Evolutionary conservation across 2,797 vertebrate genomes (phyloP).

Genomic region (Taeniopygia guttata): DNA sequence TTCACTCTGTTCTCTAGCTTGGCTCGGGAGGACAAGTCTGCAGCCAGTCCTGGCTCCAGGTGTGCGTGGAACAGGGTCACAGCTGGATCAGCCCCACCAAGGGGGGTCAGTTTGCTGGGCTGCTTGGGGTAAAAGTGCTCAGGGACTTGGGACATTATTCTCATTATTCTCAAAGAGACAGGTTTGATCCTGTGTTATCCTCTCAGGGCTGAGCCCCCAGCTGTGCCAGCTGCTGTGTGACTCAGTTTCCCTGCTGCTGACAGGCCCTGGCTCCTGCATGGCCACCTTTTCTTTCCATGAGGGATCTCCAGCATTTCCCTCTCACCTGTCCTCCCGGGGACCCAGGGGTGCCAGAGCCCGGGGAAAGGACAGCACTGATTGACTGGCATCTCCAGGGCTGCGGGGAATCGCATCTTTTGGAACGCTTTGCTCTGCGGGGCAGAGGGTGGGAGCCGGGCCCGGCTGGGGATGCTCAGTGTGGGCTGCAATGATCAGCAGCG

Average conservation of each 20-base stretch:
- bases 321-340: not conserved
- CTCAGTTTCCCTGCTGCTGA: conserved; percentile 1
- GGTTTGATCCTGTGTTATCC: not conserved
- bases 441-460: not conserved
- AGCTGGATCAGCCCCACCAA: not conserved
- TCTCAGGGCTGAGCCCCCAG: not conserved
- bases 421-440: not conserved
- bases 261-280: accelerated
- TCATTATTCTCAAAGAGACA: not conserved
- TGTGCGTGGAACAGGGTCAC: not conserved
- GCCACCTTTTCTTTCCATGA: accelerated
- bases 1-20: not conserved
- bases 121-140: not conserved
- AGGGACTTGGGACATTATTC: no score
- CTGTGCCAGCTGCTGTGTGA: not conserved
- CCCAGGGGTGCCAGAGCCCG: not conserved
- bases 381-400: not conserved
- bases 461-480: not conserved
- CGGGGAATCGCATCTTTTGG: not conserved
- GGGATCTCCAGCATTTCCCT: not conserved
- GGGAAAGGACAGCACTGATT: not conserved
- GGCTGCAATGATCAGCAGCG: not conserved
- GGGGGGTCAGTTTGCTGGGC: not conserved
- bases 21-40: not conserved
- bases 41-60: not conserved